Conservation (phyloP, 2,113 vertebrate species). For the Onychostoma macrolepis region DNA sequence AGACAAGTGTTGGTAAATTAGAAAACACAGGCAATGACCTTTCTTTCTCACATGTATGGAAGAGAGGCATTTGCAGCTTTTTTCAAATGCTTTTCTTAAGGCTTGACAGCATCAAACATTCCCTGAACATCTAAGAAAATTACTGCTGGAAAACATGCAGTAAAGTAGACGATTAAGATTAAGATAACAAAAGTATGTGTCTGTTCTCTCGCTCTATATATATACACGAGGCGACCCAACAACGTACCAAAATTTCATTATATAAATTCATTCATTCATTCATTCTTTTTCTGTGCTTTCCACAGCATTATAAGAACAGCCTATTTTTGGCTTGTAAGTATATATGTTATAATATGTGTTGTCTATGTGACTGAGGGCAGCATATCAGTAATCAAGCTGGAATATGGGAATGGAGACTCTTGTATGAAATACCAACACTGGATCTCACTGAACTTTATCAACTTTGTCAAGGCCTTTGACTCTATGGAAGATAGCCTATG, state of each 20-base stretch:
- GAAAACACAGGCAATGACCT: slow-evolving; percentile 75
- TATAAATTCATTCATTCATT: not conserved
- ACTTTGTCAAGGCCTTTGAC: too few species aligned
- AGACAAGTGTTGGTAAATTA: slow-evolving; percentile 78
- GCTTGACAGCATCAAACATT: slow-evolving; percentile 34
- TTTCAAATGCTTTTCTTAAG: slow-evolving; percentile 45
- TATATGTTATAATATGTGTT: not conserved
- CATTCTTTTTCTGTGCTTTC: not conserved
- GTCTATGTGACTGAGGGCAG: not conserved
- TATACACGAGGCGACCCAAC: not conserved
- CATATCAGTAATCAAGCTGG: not conserved
- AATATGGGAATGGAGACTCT: not conserved
- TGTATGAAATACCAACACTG: not conserved
- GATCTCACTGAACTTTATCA: too few species aligned
- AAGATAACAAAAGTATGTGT: not conserved
- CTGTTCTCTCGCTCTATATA: not conserved
- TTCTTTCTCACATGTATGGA: slow-evolving; percentile 59
- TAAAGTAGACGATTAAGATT: not conserved
- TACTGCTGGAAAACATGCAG: slow-evolving; percentile 11
- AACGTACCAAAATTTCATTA: not conserved
- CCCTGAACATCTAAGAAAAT: slow-evolving; percentile 18
- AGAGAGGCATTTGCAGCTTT: slow-evolving; percentile 63
- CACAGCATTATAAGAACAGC: not conserved
- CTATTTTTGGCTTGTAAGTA: not conserved
- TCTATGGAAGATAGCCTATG: too few species aligned